phyloP scores from a whole-genome alignment of 1,140 invertebrate genomes.

The Drosophila obscura region DNA sequence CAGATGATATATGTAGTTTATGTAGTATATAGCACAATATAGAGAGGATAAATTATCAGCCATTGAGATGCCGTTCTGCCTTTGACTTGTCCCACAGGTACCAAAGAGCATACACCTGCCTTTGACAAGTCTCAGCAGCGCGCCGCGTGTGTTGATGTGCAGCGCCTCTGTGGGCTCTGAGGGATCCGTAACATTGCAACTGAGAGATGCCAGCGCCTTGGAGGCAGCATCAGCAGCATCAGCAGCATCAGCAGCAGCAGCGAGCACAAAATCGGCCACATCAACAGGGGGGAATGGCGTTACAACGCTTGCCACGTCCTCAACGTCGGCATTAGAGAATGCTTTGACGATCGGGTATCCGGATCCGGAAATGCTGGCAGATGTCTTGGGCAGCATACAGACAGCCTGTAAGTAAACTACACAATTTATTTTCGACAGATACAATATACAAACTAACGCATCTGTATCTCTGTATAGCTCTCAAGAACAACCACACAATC shows the following conservation, averaged over 20 bases:
- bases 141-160: constrained; percentile 86
- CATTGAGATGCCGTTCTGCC: constrained; percentile 51
- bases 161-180: constrained; percentile 86
- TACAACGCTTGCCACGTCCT: constrained; percentile 38
- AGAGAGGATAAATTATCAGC: constrained; percentile 39
- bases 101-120: constrained; percentile 84
- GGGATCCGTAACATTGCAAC: constrained; percentile 85
- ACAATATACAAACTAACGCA: neutral
- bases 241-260: constrained; percentile 9
- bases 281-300: constrained; percentile 48
- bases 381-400: constrained; percentile 83
- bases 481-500: constrained; percentile 67
- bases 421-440: neutral
- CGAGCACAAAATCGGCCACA: constrained; percentile 51
- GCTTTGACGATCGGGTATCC: constrained; percentile 85
- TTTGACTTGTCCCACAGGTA: constrained; percentile 59
- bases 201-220: constrained; percentile 85
- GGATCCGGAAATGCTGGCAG: constrained; percentile 85
- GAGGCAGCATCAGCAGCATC: constrained; percentile 53
- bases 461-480: constrained; percentile 51
- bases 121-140: constrained; percentile 85
- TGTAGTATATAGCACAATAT: neutral
- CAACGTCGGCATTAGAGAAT: constrained; percentile 83
- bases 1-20: neutral
- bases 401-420: constrained; percentile 78